Evolutionary conservation across 2,888 invertebrate species (phyloP), one percentile per base, ranked within the genome.

Genomic region (Acheta domesticus): DNA sequence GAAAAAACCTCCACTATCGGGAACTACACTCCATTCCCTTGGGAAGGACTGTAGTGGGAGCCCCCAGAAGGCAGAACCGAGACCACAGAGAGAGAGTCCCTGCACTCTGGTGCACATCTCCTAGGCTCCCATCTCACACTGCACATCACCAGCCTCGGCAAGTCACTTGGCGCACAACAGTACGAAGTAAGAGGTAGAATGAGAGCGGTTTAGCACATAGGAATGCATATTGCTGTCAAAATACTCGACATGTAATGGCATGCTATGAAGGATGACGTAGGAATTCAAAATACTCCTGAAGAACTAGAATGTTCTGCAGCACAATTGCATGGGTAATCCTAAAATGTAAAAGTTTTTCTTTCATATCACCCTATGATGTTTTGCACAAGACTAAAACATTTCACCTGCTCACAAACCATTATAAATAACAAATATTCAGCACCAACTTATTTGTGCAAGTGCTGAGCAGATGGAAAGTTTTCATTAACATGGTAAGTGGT

Each of bases 161-260:
- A 36, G 36, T 36, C 36, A 36, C 36, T 36, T 36, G 36, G 62
- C 62, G 14, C 62, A 62, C 62, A 19, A 19, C 14, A n/a, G 62
- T 19, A 62, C n/a, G n/a, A 62, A 62, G 62, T 19, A 62, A 62
- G 62, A 62, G 62, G 62, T 62, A 62, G 62, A 62, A 62, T 62
- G 14, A 62, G 16, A 62, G 62, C 62, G n/a, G 62, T 62, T 62
- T 62, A 19, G 62, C 62, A 62, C n/a, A 19, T 62, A 62, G 62
- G 62, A 62, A 62, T 62, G 62, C 62, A 62, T 62, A 62, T 62
- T 62, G 62, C 62, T 62, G 62, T 62, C 62, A 62, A 62, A 62
- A 62, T 62, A 62, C 62, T 62, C 62, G n/a, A 62, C 62, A 62
- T 62, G n/a, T 62, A 62, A 19, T n/a, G 14, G 62, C 62, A 62